These are phyloP conservation scores for Temnothorax longispinosus DNA, from an alignment of 1,140 invertebrate genomes.

Conservation along the genomic window DNA sequence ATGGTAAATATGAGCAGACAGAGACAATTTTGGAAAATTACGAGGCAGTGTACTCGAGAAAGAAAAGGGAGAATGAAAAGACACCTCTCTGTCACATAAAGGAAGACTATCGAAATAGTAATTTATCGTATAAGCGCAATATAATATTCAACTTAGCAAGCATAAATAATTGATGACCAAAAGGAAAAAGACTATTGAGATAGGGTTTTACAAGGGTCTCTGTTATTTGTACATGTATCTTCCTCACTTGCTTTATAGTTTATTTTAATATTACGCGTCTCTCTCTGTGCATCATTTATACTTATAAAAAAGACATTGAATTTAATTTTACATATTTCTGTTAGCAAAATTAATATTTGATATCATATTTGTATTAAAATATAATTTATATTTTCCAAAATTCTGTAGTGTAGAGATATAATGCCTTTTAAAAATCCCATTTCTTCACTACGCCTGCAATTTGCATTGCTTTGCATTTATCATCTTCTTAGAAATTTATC, in stretches of 20 bases:
- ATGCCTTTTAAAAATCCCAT: background rate
- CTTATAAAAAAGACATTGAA: background rate
- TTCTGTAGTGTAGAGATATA: background rate
- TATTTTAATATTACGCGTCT: background rate
- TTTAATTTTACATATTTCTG: background rate
- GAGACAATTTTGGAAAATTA: background rate
- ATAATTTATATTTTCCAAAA: background rate
- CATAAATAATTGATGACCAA: background rate
- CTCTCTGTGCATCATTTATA: background rate
- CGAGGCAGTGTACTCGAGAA: background rate
- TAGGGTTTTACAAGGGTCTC: background rate
- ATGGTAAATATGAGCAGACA: slow-evolving; percentile 18
- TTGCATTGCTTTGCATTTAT: background rate
- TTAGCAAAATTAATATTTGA: slow-evolving; percentile 8
- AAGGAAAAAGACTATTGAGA: background rate
- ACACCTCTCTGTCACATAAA: background rate
- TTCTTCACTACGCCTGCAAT: background rate
- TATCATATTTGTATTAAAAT: background rate
- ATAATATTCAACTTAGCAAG: background rate
- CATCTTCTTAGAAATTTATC: background rate
- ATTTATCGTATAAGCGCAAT: background rate
- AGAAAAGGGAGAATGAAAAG: background rate
- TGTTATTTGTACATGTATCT: background rate
- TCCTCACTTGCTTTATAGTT: background rate
- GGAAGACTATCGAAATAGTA: background rate